A percentile compares a stretch with the other conserved stretches of the same genome.
phyloP scores from a whole-genome alignment of 2,888 invertebrate species.

The Megaustenia siamemsis region DNA sequence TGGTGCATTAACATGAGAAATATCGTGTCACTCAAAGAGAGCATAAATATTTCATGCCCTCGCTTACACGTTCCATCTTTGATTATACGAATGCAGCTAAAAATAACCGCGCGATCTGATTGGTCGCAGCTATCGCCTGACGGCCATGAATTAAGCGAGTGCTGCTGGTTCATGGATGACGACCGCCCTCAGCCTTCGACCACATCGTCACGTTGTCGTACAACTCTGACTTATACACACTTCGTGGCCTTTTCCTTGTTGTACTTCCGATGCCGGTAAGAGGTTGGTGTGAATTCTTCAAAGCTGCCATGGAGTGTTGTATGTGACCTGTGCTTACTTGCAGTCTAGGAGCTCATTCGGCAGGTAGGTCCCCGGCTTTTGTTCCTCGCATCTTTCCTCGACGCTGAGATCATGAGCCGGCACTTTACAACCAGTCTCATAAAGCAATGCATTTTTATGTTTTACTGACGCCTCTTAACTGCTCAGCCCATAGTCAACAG shows the following conservation, averaged over 20 bases:
- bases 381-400: too few species aligned
- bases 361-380: too few species aligned
- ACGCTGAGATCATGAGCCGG: too few species aligned
- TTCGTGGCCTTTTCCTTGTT: constrained; percentile 1
- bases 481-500: too few species aligned
- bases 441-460: too few species aligned
- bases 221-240: neutral
- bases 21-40: too few species aligned
- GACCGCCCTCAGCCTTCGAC: neutral
- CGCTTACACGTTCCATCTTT: too few species aligned
- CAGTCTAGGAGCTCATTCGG: too few species aligned
- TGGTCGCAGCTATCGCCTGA: constrained; percentile 41
- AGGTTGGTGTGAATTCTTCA: neutral
- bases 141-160: constrained; percentile 32
- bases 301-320: neutral
- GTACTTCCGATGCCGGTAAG: constrained; percentile 46
- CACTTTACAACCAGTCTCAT: too few species aligned
- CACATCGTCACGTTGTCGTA: neutral
- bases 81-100: constrained; percentile 13
- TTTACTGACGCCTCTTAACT: too few species aligned
- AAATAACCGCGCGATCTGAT: constrained; percentile 7
- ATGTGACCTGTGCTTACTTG: neutral
- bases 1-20: too few species aligned
- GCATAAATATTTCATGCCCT: too few species aligned
- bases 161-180: constrained; percentile 23